phyloP scores from a whole-genome alignment of 2,113 vertebrate species.

The Bufo bufo region DNA sequence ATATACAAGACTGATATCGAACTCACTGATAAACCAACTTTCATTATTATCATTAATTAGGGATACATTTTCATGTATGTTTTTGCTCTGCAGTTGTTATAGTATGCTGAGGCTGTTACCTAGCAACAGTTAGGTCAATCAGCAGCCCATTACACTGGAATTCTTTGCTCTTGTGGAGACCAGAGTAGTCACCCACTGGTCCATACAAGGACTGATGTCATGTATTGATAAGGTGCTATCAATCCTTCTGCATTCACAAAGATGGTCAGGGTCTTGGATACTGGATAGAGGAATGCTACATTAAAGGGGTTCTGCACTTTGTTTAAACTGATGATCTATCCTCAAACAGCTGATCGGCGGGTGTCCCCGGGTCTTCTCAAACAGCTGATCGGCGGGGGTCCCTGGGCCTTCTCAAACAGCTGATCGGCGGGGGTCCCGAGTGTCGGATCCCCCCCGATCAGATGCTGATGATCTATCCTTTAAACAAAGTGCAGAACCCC shows the following conservation, averaged over 20 bases:
- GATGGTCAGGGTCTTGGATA: neutral
- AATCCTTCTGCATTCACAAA: neutral
- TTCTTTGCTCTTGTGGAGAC: neutral
- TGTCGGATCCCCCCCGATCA: no score
- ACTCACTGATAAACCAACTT: neutral
- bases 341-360: no score
- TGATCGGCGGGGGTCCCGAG: no score
- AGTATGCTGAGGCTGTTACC: neutral
- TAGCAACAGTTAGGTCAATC: neutral
- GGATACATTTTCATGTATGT: neutral
- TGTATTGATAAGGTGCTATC: neutral
- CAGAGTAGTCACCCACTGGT: neutral
- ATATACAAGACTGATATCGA: neutral
- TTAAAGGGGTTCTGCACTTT: neutral
- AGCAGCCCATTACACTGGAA: neutral
- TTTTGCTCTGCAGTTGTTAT: neutral
- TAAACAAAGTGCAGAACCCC: no score
- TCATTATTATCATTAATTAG: neutral
- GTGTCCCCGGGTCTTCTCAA: no score
- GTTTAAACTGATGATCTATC: no score
- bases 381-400: no score
- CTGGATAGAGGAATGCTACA: neutral
- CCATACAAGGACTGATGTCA: neutral
- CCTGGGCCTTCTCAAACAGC: no score
- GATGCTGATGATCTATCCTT: no score